These are phyloP conservation scores for Haemorhous mexicanus DNA, from an alignment of 2,113 vertebrate species.

Conservation along the genomic window DNA sequence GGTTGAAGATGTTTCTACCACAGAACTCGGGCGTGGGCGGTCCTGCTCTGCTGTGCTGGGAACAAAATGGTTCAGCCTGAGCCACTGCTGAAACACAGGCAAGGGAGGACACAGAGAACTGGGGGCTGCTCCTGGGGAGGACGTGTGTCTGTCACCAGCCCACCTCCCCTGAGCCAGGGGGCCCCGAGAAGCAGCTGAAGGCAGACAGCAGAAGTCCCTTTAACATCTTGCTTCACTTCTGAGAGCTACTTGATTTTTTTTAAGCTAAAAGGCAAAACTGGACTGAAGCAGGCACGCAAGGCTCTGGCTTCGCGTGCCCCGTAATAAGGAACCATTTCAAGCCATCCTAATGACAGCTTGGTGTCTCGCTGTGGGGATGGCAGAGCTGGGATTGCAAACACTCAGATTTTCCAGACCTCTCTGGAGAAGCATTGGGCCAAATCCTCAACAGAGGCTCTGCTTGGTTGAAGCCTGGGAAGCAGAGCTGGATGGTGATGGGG, in stretches of 20 bases:
- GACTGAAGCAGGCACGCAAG: conserved; percentile 1
- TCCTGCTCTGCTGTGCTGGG: background rate
- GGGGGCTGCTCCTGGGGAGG: background rate
- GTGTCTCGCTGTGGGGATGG: background rate
- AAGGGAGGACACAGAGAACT: accelerated
- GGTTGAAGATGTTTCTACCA: conserved; percentile 33
- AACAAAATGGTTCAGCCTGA: background rate
- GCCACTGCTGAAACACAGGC: background rate
- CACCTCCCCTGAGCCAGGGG: background rate
- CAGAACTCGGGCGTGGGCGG: background rate
- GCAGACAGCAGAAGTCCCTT: background rate
- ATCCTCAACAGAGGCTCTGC: background rate
- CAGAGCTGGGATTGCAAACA: conserved; percentile 30
- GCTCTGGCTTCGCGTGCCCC: conserved; percentile 18
- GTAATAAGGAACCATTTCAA: conserved; percentile 38
- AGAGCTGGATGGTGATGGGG: background rate
- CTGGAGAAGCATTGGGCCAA: background rate
- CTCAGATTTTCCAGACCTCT: conserved; percentile 42
- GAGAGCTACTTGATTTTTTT: background rate
- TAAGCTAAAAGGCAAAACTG: background rate
- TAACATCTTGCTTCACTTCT: background rate
- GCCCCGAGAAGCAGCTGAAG: background rate
- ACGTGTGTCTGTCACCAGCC: background rate
- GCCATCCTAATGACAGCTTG: conserved; percentile 47
- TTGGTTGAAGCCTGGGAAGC: background rate